phyloP scores from a whole-genome alignment of 2,888 invertebrate genomes.

The Leucozona laternaria region DNA sequence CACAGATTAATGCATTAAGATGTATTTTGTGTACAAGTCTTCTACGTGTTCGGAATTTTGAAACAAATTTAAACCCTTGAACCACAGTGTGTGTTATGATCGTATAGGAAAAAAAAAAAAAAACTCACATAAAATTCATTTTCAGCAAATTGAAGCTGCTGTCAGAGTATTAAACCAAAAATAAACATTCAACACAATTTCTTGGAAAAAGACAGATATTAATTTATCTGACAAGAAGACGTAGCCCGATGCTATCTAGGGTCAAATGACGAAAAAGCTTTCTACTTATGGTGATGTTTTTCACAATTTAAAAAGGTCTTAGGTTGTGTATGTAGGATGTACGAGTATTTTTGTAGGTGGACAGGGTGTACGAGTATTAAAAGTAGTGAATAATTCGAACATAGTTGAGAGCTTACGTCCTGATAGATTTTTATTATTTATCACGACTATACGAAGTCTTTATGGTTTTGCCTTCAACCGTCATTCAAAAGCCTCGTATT shows the following conservation, averaged over 20 bases:
- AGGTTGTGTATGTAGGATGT: background rate
- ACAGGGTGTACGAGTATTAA: background rate
- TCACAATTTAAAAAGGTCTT: background rate
- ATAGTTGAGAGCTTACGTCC: background rate
- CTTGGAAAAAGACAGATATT: slow-evolving; percentile 55
- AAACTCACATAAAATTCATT: slow-evolving; percentile 47
- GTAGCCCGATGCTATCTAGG: background rate
- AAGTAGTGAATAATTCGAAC: background rate
- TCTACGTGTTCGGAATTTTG: slow-evolving; percentile 34
- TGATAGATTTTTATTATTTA: background rate
- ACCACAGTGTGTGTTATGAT: slow-evolving; percentile 19
- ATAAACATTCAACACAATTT: slow-evolving; percentile 41
- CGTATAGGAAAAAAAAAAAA: slow-evolving; percentile 1
- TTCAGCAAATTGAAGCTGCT: slow-evolving; percentile 23
- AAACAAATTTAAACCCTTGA: slow-evolving; percentile 27
- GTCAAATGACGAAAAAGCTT: slow-evolving; percentile 34
- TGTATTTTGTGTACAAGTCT: background rate
- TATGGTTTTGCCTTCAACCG: background rate
- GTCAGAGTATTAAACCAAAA: slow-evolving; percentile 34
- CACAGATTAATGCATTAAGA: background rate
- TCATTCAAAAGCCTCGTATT: background rate
- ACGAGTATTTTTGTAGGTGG: no score
- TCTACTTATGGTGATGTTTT: slow-evolving; percentile 10
- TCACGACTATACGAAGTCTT: background rate
- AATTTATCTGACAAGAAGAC: slow-evolving; percentile 54